These are phyloP conservation scores for Cheumatopsyche charites DNA, from an alignment of 1,140 invertebrate genomes.

Conservation along the genomic window DNA sequence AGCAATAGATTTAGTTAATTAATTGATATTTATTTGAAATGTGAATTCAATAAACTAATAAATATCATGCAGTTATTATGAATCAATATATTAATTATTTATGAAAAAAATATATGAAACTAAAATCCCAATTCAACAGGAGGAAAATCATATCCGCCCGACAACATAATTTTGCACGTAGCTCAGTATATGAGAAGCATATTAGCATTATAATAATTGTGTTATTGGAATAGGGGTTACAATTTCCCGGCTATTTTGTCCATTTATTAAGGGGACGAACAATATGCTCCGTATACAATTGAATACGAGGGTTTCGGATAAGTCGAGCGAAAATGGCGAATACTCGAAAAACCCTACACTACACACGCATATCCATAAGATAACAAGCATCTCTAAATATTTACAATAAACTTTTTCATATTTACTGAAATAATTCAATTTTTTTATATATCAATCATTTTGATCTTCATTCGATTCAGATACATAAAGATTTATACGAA, in stretches of 20 bases:
- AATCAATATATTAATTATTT: too few relatives aligned
- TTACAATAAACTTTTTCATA: too few relatives aligned
- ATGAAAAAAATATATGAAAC: neutral
- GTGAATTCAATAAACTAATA: too few relatives aligned
- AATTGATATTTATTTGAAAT: too few relatives aligned
- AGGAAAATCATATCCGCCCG: neutral
- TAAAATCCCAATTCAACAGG: neutral
- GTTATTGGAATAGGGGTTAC: conserved; percentile 19
- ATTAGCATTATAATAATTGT: conserved; percentile 24
- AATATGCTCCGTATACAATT: neutral
- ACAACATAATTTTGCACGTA: neutral
- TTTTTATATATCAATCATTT: too few relatives aligned
- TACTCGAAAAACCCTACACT: neutral
- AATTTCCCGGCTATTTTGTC: conserved; percentile 22
- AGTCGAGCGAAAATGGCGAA: conserved; percentile 13
- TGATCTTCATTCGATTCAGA: too few relatives aligned
- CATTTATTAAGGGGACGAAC: conserved; percentile 19
- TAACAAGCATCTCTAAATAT: too few relatives aligned
- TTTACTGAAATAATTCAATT: too few relatives aligned
- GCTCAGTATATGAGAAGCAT: neutral
- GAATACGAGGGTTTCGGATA: conserved; percentile 14
- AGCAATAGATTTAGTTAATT: too few relatives aligned
- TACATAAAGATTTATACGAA: too few relatives aligned
- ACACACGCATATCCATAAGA: too few relatives aligned
- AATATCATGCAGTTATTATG: too few relatives aligned